Conservation (phyloP, 2,888 invertebrate genomes). For the Lucinisca nassula region DNA sequence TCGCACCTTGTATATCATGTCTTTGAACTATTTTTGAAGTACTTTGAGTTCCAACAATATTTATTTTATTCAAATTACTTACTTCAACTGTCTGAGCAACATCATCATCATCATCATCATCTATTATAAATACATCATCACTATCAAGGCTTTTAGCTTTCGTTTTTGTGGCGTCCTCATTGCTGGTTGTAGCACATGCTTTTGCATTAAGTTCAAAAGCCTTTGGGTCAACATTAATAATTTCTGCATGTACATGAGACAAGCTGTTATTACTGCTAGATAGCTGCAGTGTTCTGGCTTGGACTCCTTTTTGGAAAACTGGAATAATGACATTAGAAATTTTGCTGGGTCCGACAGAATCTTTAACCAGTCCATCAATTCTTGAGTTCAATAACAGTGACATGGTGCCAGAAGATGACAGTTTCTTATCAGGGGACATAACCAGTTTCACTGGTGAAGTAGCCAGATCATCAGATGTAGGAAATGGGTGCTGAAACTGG, state of each 20-base stretch:
- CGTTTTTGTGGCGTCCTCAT: not conserved
- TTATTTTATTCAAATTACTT: not conserved
- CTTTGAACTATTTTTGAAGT: not conserved
- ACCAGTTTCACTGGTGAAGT: not conserved
- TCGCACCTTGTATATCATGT: no score
- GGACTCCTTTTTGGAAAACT: not conserved
- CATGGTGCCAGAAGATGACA: not conserved
- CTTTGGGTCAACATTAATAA: constrained; percentile 63
- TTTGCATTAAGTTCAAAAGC: constrained; percentile 44
- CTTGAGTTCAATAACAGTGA: not conserved
- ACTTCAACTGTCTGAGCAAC: not conserved
- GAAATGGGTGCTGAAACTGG: constrained; percentile 83
- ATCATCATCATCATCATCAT: not conserved
- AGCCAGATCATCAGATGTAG: not conserved
- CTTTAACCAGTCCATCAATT: not conserved
- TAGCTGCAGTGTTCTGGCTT: not conserved
- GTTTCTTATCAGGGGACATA: not conserved
- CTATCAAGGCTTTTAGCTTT: not conserved
- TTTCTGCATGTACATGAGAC: constrained; percentile 57
- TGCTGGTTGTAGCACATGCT: not conserved
- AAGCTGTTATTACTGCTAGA: not conserved
- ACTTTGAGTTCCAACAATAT: not conserved
- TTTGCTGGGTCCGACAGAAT: not conserved
- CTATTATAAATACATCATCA: not conserved
- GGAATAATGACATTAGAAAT: not conserved